Percentiles rank a stretch among this genome's conserved stretches.
phyloP scores from a whole-genome alignment of 2,888 invertebrate genomes.

The Drosophila subsilvestris region DNA sequence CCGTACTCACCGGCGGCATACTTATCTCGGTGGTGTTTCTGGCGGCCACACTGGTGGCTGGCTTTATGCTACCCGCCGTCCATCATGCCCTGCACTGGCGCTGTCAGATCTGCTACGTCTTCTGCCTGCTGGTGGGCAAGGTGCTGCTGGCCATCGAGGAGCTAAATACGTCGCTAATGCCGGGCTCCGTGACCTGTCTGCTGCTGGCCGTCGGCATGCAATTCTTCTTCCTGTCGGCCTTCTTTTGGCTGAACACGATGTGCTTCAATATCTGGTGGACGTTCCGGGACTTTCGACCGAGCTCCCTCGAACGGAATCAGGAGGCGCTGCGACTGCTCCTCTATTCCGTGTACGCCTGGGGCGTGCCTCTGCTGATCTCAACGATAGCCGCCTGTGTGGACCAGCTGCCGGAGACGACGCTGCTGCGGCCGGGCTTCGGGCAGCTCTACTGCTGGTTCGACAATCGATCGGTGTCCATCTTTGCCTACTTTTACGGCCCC shows the following conservation, averaged over 20 bases:
- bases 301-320: conserved; percentile 93
- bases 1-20: conserved; percentile 90
- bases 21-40: conserved; percentile 92
- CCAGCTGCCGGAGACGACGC: conserved; percentile 86
- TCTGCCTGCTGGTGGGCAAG: conserved; percentile 92
- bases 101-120: conserved; percentile 94
- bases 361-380: conserved; percentile 91
- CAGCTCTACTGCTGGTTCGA: conserved; percentile 92
- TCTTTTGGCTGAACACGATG: conserved; percentile 97
- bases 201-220: conserved; percentile 91
- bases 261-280: conserved; percentile 98
- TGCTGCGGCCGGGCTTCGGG: conserved; percentile 92
- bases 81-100: conserved; percentile 95
- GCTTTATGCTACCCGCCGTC: conserved; percentile 91
- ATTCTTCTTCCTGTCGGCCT: conserved; percentile 94
- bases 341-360: conserved; percentile 94
- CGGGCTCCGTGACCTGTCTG: conserved; percentile 87
- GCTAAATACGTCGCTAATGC: conserved; percentile 86
- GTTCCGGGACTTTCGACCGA: conserved; percentile 92
- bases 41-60: conserved; percentile 91
- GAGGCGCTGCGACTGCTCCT: conserved; percentile 91
- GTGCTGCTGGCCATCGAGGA: conserved; percentile 91
- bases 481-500: conserved; percentile 94
- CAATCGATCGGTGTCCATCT: conserved; percentile 89
- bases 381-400: conserved; percentile 90